Percentiles rank a stretch among this genome's conserved stretches.
Evolutionary conservation across 64 coral and sea anemone genomes (phyloP).

Genomic region (Porites australiensis): DNA sequence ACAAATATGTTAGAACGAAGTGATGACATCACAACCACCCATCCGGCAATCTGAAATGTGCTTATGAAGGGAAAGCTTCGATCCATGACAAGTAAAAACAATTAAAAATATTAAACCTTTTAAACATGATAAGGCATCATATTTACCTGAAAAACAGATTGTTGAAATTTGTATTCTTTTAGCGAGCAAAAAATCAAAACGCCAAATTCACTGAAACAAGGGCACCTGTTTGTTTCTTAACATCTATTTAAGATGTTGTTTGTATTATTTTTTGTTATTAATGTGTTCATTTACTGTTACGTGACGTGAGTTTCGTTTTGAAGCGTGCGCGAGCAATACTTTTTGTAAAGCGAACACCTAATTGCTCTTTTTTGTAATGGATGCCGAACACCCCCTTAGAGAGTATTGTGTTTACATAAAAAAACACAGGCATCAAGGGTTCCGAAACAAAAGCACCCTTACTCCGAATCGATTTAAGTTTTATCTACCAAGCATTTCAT

Average conservation of each 20-base stretch:
- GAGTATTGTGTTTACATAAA: too few relatives aligned
- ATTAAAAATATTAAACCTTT: conserved; percentile 27
- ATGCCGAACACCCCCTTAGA: too few relatives aligned
- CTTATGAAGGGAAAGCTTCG: not conserved
- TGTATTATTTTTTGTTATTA: not conserved
- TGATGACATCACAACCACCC: not conserved
- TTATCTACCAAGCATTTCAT: too few relatives aligned
- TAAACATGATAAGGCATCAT: not conserved
- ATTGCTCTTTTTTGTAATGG: not conserved
- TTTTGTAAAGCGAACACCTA: not conserved
- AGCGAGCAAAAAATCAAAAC: not conserved
- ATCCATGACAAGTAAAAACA: not conserved
- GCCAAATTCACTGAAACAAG: not conserved
- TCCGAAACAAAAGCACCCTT: too few relatives aligned
- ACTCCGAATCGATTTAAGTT: too few relatives aligned
- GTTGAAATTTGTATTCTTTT: not conserved
- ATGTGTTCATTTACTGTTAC: not conserved
- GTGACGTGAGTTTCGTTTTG: not conserved
- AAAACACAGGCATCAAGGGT: not conserved
- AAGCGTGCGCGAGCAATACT: not conserved
- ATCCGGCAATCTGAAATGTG: conserved; percentile 17
- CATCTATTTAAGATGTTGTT: not conserved
- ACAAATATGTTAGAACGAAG: not conserved
- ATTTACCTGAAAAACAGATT: not conserved
- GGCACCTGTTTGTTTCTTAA: not conserved